phyloP scores from a whole-genome alignment of 2,888 invertebrate genomes.

The Oligia fasciuncula region DNA sequence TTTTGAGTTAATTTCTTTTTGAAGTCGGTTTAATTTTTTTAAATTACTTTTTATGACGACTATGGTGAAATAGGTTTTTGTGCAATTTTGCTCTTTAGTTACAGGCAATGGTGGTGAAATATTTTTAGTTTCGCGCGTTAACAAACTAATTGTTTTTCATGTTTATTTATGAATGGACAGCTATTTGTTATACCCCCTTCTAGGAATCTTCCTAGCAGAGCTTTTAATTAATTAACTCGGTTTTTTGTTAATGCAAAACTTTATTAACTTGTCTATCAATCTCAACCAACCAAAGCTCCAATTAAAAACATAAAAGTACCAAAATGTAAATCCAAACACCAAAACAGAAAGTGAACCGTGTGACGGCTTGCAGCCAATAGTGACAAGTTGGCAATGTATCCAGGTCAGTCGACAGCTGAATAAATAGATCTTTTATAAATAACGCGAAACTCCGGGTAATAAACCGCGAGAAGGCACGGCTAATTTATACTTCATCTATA shows the following conservation, averaged over 20 bases:
- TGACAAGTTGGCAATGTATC: conserved; percentile 82
- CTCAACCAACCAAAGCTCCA: not conserved
- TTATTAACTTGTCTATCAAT: not conserved
- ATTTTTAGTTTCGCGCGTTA: conserved; percentile 24
- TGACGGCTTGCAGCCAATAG: conserved; percentile 53
- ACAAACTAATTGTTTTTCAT: conserved; percentile 15
- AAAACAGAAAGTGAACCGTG: conserved; percentile 54
- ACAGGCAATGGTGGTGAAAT: conserved; percentile 6
- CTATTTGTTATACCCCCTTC: conserved; percentile 6
- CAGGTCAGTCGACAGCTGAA: conserved; percentile 87
- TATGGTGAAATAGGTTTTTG: conserved; percentile 27
- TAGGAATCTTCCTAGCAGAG: not conserved
- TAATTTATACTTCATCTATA: conserved; percentile 73
- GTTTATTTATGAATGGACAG: conserved; percentile 29
- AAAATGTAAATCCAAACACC: conserved; percentile 24
- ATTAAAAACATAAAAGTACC: not conserved
- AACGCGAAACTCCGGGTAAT: conserved; percentile 76
- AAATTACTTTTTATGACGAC: too few relatives aligned
- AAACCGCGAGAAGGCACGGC: conserved; percentile 70
- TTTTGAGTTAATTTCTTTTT: too few relatives aligned
- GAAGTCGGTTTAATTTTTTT: too few relatives aligned
- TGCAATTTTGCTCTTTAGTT: conserved; percentile 19
- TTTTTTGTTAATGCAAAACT: not conserved
- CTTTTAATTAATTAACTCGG: not conserved
- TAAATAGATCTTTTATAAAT: conserved; percentile 88